phyloP scores from a whole-genome alignment of 2,113 vertebrate species.

The Dicaeum eximium region DNA sequence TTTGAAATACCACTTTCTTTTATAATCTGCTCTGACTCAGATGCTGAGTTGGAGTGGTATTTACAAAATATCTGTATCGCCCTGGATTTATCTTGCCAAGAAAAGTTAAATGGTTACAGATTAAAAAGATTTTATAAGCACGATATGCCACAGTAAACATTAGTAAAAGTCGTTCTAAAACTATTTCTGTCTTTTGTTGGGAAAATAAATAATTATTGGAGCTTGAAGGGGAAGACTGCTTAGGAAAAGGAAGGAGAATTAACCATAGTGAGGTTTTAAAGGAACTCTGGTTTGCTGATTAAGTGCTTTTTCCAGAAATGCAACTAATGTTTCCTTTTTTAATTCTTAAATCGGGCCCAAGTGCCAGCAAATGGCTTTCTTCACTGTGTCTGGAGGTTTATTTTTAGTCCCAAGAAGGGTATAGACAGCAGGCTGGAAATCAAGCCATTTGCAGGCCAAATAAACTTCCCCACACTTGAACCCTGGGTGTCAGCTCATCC shows the following conservation, averaged over 20 bases:
- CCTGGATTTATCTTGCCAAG: slow-evolving; percentile 44
- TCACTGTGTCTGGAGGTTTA: slow-evolving; percentile 1
- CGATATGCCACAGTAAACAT: slow-evolving; percentile 43
- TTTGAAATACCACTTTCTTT: neutral
- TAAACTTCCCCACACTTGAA: neutral
- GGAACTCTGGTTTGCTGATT: slow-evolving; percentile 57
- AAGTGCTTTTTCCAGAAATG: slow-evolving; percentile 31
- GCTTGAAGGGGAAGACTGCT: slow-evolving; percentile 34
- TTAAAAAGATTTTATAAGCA: slow-evolving; percentile 68
- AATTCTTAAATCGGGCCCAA: neutral
- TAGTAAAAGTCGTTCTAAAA: slow-evolving; percentile 15
- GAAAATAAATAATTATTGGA: slow-evolving; percentile 33
- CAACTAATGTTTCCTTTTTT: slow-evolving; percentile 29
- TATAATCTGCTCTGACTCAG: slow-evolving; percentile 19
- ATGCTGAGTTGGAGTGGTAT: slow-evolving; percentile 6
- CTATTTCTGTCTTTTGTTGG: slow-evolving; percentile 17
- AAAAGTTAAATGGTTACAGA: slow-evolving; percentile 67
- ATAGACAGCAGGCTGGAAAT: slow-evolving; percentile 3
- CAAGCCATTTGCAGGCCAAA: neutral
- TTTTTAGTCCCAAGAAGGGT: slow-evolving; percentile 15
- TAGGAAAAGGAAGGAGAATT: slow-evolving; percentile 13
- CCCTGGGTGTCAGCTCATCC: neutral
- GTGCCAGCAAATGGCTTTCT: slow-evolving; percentile 10
- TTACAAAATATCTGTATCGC: slow-evolving; percentile 51
- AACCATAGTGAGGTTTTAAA: neutral